phyloP scores from a whole-genome alignment of 2,113 vertebrate species.

The Spheniscus mendiculus region DNA sequence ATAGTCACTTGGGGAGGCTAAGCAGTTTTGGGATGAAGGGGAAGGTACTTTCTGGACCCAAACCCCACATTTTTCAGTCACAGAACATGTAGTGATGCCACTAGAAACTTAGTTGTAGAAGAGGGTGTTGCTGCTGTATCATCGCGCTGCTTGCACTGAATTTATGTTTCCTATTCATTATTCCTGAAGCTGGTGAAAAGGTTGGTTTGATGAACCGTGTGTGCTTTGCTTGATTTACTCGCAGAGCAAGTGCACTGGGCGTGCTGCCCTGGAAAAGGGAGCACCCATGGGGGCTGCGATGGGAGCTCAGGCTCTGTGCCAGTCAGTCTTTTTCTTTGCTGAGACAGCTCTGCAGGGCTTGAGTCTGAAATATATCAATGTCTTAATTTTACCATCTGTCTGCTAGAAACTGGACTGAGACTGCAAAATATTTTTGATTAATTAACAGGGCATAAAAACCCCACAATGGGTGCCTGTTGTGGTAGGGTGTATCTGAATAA shows the following conservation, averaged over 20 bases:
- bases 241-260: neutral
- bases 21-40: neutral
- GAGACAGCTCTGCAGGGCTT: neutral
- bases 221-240: neutral
- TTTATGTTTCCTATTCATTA: neutral
- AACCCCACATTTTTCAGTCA: neutral
- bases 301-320: fast-evolving
- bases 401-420: neutral
- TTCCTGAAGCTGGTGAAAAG: neutral
- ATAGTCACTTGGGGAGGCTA: neutral
- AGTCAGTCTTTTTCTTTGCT: neutral
- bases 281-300: neutral
- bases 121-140: neutral
- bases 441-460: neutral
- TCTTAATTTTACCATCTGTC: neutral
- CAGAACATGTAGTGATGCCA: neutral
- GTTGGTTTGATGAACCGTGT: neutral
- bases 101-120: neutral
- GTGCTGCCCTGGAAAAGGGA: neutral
- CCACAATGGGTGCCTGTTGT: neutral
- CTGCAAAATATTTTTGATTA: neutral
- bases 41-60: neutral
- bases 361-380: neutral
- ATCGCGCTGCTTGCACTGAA: neutral
- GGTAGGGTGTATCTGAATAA: neutral